Evolutionary conservation across 2,888 invertebrate genomes (phyloP).

Genomic region (Syrphus vitripennis): DNA sequence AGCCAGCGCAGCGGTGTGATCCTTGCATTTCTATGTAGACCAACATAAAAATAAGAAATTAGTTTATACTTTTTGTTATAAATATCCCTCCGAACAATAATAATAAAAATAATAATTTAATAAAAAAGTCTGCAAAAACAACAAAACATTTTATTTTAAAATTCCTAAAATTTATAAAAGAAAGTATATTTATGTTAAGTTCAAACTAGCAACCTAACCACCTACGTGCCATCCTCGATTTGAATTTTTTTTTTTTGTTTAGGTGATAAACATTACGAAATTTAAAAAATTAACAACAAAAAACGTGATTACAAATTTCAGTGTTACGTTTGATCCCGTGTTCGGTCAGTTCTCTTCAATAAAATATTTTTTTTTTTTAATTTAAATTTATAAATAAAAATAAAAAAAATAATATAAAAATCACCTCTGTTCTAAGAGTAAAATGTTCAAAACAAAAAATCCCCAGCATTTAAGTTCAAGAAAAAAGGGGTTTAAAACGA

Average conservation of each 20-base stretch:
- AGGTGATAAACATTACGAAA: background rate
- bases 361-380: background rate
- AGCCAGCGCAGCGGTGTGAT: no score
- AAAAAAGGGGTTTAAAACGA: background rate
- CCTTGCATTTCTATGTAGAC: constrained; percentile 1
- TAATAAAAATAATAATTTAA: background rate
- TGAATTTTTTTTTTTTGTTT: background rate
- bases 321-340: background rate
- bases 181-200: background rate
- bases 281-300: background rate
- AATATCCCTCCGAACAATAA: background rate
- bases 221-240: background rate
- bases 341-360: background rate
- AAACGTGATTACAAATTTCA: background rate
- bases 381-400: background rate
- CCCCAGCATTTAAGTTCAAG: background rate
- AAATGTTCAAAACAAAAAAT: background rate
- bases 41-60: background rate
- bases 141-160: background rate
- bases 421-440: background rate
- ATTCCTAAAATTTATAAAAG: background rate
- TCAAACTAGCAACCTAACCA: background rate
- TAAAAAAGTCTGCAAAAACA: background rate
- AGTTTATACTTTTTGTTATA: background rate
- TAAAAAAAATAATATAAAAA: background rate